phyloP scores from a whole-genome alignment of 2,888 invertebrate genomes.

The Fragum whitleyi region DNA sequence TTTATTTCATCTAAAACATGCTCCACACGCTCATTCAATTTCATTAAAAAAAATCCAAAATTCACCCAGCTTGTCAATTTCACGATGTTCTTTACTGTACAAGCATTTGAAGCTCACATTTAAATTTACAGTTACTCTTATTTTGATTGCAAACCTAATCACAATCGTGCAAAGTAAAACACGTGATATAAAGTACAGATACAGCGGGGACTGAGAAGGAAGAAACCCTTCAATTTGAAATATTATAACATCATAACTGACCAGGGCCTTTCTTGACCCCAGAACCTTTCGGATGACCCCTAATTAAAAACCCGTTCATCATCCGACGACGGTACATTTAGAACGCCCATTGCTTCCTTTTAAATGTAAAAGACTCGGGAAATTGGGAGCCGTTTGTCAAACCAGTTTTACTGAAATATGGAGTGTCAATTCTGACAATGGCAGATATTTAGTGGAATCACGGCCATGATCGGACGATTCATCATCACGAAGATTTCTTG shows the following conservation, averaged over 20 bases:
- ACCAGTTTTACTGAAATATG: slow-evolving; percentile 11
- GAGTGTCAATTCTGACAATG: slow-evolving; percentile 58
- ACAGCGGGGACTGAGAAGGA: neutral
- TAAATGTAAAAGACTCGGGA: slow-evolving; percentile 26
- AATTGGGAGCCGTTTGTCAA: slow-evolving; percentile 12
- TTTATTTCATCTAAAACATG: too few species aligned
- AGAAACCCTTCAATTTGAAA: neutral
- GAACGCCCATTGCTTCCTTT: slow-evolving; percentile 25
- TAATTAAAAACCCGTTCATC: slow-evolving; percentile 25
- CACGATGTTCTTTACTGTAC: too few species aligned
- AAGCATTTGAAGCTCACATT: too few species aligned
- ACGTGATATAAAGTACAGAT: too few species aligned
- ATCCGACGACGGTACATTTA: slow-evolving; percentile 1
- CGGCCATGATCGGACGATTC: slow-evolving; percentile 42
- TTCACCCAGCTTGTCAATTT: too few species aligned
- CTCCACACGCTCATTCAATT: too few species aligned
- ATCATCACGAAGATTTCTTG: slow-evolving; percentile 24
- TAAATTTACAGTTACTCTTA: too few species aligned
- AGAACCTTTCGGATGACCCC: slow-evolving; percentile 14
- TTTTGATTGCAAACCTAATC: too few species aligned
- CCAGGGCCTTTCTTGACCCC: neutral
- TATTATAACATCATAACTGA: slow-evolving; percentile 6
- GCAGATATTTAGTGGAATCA: slow-evolving; percentile 49
- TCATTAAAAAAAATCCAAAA: too few species aligned
- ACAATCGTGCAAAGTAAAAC: too few species aligned